Base-by-base conservation (phyloP, 1,140 invertebrate species). In the Formica selysi region DNA sequence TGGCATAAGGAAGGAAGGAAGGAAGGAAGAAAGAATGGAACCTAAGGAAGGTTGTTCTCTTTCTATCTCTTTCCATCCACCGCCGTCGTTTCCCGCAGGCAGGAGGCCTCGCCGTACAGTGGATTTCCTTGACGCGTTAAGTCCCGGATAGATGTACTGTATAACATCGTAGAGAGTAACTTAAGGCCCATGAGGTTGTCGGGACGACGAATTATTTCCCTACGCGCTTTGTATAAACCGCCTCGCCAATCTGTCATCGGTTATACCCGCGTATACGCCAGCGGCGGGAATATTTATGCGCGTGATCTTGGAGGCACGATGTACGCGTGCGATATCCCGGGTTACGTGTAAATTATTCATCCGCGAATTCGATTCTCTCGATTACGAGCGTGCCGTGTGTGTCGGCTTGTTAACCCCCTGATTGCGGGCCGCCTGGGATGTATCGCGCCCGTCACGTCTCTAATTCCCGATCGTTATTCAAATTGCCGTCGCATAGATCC, bases 161-260 rank as follows among this genome's bases (percentile, higher is more conserved):
- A 51, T 51, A 85, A 90, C 89, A 86, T 85, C 70, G 61, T 16
- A 19, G 80, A 73, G 64, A 86, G 85, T 85, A 85, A 89, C 85
- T 89, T 70, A 81, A 48, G 86, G 88, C 70, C 85, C 88, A 57
- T 85, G 88, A 85, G 89, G 88, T 89, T 90, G 88, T 90, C 89
- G 62, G 62, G 64, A 8, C 68, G 59, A 73, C 86, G 88, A 90
- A 90, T 90, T 90, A 90, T 90, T 90, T 90, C 76, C 54, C 71
- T 68, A 29, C 32, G 86, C 76, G 38, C 64, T 87, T 83, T 81
- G 76, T 73, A 86, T 41, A 81, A 89, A 44, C 81, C 64, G 64
- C 51, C 64, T 87, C 65, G 88, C 71, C 88, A 70, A 90, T 90
- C 89, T 86, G 88, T 90, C 88, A 87, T 90, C 87, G 85, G 88